phyloP scores from a whole-genome alignment of 2,888 invertebrate genomes.

The Mystacides longicornis region DNA sequence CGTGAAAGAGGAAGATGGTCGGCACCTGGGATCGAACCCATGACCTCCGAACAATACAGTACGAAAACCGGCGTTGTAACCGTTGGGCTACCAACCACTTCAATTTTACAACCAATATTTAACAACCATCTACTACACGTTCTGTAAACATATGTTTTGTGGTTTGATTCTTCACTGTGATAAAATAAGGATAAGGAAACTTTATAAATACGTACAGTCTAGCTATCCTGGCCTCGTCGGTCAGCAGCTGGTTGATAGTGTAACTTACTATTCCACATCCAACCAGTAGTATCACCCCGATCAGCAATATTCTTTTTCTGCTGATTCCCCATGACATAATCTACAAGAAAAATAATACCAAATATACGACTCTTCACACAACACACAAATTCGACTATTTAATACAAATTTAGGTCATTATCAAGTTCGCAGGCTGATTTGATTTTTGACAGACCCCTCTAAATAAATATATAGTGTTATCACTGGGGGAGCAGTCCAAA shows the following conservation, averaged over 20 bases:
- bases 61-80: too few relatives aligned
- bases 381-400: background rate
- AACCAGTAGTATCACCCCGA: conserved; percentile 2
- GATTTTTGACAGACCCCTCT: too few relatives aligned
- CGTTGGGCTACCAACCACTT: too few relatives aligned
- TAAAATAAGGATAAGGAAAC: background rate
- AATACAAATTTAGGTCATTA: too few relatives aligned
- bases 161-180: background rate
- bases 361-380: background rate
- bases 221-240: conserved; percentile 10
- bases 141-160: background rate
- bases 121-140: too few relatives aligned
- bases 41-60: too few relatives aligned
- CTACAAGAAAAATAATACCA: conserved; percentile 9
- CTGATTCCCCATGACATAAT: conserved; percentile 9
- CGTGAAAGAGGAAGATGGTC: too few relatives aligned
- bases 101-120: too few relatives aligned
- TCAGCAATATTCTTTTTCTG: conserved; percentile 5
- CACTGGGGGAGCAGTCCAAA: too few relatives aligned
- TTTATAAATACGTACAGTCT: conserved; percentile 8
- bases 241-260: conserved; percentile 6
- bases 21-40: too few relatives aligned
- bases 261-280: conserved; percentile 5
- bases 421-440: too few relatives aligned
- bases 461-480: too few relatives aligned